Base-by-base conservation (phyloP, 2,113 vertebrate genomes). In the Lamprologus callipterus region DNA sequence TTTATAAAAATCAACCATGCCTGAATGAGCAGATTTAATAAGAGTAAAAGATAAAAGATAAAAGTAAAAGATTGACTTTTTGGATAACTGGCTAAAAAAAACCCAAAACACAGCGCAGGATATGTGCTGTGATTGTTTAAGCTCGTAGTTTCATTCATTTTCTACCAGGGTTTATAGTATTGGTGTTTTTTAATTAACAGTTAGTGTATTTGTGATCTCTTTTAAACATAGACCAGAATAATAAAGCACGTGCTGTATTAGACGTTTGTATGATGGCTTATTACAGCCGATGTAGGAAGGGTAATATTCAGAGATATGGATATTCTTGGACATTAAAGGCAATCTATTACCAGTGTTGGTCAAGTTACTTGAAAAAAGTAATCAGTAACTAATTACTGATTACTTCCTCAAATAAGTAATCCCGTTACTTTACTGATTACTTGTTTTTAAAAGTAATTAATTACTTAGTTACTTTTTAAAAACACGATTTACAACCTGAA, bases 101-200 rank as follows among this genome's bases (percentile, higher is more conserved):
- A 0, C 0, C 2, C 8, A 0, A 68, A 9, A n/a, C 6, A n/a
- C 0, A 12, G 17, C 6, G 0, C 2, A 65, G 4, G 2, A 65
- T 37, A 8, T 65, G 33, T 37, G 19, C 60, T 37, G 31, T 12
- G 60, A 8, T 65, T 37, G 60, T 65, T 65, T 37, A 65, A 37
- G 9, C 33, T 65, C 19, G 1, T 65, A 37, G 60, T 37, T 65
- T 5, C 33, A 65, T 37, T 65, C 6, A 65, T 65, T 68, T 70
- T 65, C 7, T 37, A 3, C 33, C 10, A n/a, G 31, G 19, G 60
- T 21, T 65, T 40, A 23, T 42, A 42, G 35, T 23, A 70, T 40
- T 3, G 12, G n/a, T 14, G n/a, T 42, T 70, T 70, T 70, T 23
- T 4, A 70, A 70, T 23, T 42, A 70, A 70, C 65, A 70, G 12